Base-by-base conservation (phyloP, 2,113 vertebrate species). In the Microtus montanus region DNA sequence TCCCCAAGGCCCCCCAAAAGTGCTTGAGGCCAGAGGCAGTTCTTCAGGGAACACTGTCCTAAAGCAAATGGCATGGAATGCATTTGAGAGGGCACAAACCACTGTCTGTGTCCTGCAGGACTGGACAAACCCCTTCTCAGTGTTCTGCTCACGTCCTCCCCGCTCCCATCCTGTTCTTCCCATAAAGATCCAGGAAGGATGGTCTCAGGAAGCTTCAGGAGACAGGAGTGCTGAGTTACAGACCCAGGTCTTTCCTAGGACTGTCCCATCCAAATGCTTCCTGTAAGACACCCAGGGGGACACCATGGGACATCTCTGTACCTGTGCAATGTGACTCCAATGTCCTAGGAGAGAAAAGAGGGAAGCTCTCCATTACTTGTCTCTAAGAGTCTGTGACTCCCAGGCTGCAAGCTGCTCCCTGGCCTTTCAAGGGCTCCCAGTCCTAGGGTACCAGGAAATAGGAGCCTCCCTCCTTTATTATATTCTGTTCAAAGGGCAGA, bases 301-400 rank as follows among this genome's bases (percentile, higher is more conserved):
- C 47, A 82, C 22, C 82, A 58, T 7, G 33, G 85, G n/a, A 44
- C 8, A 54, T 87, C 83, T 91, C 38, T 2, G 64, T 96, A 98
- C 98, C 97, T 97, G 83, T 75, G 84, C 93, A 96, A 80, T 0
- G 92, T 54, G 74, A 49, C 94, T 79, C 88, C 82, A 22, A 97
- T 83, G 86, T 97, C 95, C 98, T 98, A 97, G 92, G 74, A 94
- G 30, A 94, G 80, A 96, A 79, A 94, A 95, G 58, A 94, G 66
- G 38, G 4, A 73, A 63, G 74, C 22, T 73, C 10, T 90, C 71
- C 0, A 5, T 96, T 93, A 96, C 70, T 64, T 86, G 85, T 66
- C 26, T 93, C 38, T 11, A 14, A 61, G 49, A 49, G 33, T 26
- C 44, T 28, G 26, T 33, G 19, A 93, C 5, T 79, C 61, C 49